phyloP scores from a whole-genome alignment of 2,888 invertebrate species.

The Xanthorhoe spadicearia region DNA sequence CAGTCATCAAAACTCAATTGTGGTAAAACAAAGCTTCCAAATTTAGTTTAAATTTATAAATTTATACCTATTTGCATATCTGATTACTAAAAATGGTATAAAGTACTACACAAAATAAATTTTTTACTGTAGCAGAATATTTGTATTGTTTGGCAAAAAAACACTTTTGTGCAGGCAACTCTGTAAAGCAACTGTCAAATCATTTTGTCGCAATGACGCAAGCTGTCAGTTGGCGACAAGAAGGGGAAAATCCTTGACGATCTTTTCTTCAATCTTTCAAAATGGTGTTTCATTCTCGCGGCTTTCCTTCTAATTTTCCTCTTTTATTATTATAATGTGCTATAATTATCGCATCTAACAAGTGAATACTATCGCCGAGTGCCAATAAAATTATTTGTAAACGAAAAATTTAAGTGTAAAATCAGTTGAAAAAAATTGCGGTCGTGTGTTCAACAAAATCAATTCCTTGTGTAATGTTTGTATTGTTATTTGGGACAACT shows the following conservation, averaged over 20 bases:
- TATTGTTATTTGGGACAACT: constrained; percentile 75
- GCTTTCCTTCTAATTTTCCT: constrained; percentile 73
- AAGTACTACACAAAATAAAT: neutral
- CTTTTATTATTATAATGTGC: constrained; percentile 69
- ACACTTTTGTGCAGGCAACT: constrained; percentile 40
- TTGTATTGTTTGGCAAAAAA: neutral
- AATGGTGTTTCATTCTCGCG: constrained; percentile 80
- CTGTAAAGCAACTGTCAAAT: constrained; percentile 57
- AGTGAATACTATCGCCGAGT: constrained; percentile 46
- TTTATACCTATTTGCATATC: no score
- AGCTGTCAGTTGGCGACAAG: constrained; percentile 61
- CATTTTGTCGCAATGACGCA: constrained; percentile 57
- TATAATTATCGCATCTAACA: constrained; percentile 55
- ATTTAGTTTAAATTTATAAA: no score
- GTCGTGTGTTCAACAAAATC: constrained; percentile 57
- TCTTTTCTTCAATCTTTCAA: constrained; percentile 79
- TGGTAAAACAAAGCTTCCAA: no score
- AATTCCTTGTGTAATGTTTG: constrained; percentile 74
- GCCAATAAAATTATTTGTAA: constrained; percentile 56
- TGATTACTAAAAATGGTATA: no score
- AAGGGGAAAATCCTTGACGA: constrained; percentile 70
- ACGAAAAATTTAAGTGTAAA: constrained; percentile 44
- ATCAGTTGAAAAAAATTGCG: constrained; percentile 40
- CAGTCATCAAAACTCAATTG: neutral
- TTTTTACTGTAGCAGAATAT: no score